Evolutionary conservation across 92 coral and sea anemone genomes (phyloP), one percentile per base, ranked within the genome.

Genomic region (Heteractis magnifica): DNA sequence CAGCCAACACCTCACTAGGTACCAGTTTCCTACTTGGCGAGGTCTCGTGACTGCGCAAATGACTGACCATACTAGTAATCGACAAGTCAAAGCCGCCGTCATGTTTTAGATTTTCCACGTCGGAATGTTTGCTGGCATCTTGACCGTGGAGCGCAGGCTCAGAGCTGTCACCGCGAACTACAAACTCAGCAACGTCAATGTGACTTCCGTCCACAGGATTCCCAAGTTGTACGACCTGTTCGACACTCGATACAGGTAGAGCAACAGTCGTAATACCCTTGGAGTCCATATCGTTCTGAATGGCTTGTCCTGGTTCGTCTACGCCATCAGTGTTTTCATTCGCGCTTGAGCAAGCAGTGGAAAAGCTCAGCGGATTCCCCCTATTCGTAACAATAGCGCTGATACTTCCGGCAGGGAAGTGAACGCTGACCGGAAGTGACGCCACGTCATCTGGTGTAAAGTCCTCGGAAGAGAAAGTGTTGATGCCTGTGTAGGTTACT

Each of bases 401-500:
- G 56, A 92, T 80, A 34, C 77, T 90, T 58, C 91, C 68, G 20
- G 92, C 62, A 56, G 92, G 90, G 86, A 95, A 88, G 52, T 89
- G 94, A 65, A 89, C 94, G 65, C 95, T 90, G 74, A 92, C 95
- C 64, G 98, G 85, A 44, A 94, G 90, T 19, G 97, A 87, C 2
- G 95, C 76, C 51, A 92, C 98, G 73, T 96, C 99, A 60, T 92
- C 94, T 3, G 94, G 82, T 82, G 86, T 87, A 77, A 94, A 94
- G 59, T 94, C 95, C 16, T 90, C 92, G 19, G 94, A 88, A 52
- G 93, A 85, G 49, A 97, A 97, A 16, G 98, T 72, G 49, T 92
- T 92, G 52, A 97, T 97, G 19, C 94, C 89, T 15, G 95, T 85
- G 89, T 95, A 95, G 41, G 97, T 90, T 52, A 94, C 92, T 51